Evolutionary conservation across 2,113 vertebrate species (phyloP).

Genomic region (Neofelis nebulosa): DNA sequence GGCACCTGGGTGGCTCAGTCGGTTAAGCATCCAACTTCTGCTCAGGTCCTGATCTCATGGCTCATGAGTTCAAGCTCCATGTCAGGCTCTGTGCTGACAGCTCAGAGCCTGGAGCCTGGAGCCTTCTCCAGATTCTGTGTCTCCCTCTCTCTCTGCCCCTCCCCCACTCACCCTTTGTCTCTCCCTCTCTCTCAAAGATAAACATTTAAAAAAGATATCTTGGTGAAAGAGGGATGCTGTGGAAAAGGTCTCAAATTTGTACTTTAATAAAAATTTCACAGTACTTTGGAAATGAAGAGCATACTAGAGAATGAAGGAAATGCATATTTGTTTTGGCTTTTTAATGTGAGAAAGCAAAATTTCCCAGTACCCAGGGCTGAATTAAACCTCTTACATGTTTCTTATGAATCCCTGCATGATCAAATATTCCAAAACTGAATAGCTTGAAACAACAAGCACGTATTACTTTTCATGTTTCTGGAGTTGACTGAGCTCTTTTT

Average conservation of each 20-base stretch:
- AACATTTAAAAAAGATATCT: background rate
- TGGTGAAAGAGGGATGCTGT: background rate
- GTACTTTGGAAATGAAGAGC: background rate
- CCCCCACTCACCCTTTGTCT: too few relatives aligned
- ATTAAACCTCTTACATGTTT: background rate
- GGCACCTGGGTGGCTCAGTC: too few relatives aligned
- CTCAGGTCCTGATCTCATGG: too few relatives aligned
- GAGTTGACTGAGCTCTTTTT: background rate
- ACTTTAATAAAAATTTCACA: background rate
- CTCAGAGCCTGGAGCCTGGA: too few relatives aligned
- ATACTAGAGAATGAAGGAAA: fast-evolving
- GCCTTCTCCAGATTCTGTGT: too few relatives aligned
- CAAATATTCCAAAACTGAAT: background rate
- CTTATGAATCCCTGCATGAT: background rate
- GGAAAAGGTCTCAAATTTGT: background rate
- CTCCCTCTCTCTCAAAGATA: too few relatives aligned
- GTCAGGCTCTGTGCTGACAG: too few relatives aligned
- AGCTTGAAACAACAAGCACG: background rate
- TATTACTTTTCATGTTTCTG: background rate
- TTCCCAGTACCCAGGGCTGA: background rate
- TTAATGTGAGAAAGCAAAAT: background rate
- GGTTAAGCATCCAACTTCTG: too few relatives aligned
- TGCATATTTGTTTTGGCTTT: background rate
- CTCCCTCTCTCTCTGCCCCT: too few relatives aligned
- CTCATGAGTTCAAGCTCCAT: too few relatives aligned